phyloP scores from a whole-genome alignment of 1,140 invertebrate genomes.

The Musca vetustissima region DNA sequence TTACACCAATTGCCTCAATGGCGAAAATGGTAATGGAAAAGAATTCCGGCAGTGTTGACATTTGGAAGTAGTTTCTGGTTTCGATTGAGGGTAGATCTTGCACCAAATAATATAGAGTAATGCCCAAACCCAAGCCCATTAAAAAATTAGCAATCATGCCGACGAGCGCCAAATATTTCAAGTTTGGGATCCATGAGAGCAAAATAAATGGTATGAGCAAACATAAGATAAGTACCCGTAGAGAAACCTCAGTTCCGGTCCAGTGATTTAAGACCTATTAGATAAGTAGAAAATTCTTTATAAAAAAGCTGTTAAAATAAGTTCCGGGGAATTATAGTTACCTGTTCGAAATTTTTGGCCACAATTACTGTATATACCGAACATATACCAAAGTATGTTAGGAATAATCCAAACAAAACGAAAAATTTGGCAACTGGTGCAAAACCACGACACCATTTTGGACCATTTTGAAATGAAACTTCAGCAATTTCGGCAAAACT shows the following conservation, averaged over 20 bases:
- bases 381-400: constrained; percentile 84
- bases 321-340: not conserved
- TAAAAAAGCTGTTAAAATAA: not conserved
- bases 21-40: constrained; percentile 75
- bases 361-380: constrained; percentile 81
- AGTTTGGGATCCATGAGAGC: constrained; percentile 74
- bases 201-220: constrained; percentile 71
- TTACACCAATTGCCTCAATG: constrained; percentile 83
- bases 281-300: constrained; percentile 39
- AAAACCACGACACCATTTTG: constrained; percentile 64
- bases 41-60: constrained; percentile 68
- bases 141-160: constrained; percentile 81
- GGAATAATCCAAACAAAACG: constrained; percentile 66
- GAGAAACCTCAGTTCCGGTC: constrained; percentile 51
- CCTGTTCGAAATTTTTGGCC: constrained; percentile 70
- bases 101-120: constrained; percentile 75
- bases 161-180: constrained; percentile 78
- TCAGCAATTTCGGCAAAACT: constrained; percentile 77
- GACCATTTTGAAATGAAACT: constrained; percentile 71
- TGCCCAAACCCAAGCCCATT: constrained; percentile 74
- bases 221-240: constrained; percentile 62
- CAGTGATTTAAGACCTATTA: constrained; percentile 60
- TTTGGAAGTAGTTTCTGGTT: constrained; percentile 50
- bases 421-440: constrained; percentile 67
- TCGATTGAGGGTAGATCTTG: constrained; percentile 60